Evolutionary conservation across 1,140 invertebrate genomes (phyloP), one percentile per base, ranked within the genome.

Genomic region (Calliopsis andreniformis): DNA sequence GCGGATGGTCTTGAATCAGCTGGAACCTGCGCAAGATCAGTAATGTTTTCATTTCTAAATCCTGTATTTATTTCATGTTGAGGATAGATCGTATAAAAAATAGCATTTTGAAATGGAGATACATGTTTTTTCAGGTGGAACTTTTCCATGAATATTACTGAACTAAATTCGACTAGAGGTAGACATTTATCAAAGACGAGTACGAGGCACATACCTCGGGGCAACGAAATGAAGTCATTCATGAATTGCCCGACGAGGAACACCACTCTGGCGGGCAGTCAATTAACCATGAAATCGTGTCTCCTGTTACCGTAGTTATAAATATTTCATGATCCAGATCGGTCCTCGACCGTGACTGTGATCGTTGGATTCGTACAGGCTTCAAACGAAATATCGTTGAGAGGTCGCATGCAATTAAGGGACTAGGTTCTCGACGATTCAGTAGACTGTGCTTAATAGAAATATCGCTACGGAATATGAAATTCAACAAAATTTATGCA

Each of bases 201-300:
- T 45, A 55, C 49, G 39, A 43, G 18, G 16, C 20, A 18, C 10
- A 23, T 28, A 20, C 10, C 32, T 18, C 30, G 23, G 18, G 1
- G 6, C n/a, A 55, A 35, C 47, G 47, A 64, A 73, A 73, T 45
- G 10, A 39, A 73, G 28, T 25, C 71, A 45, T 73, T 73, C 62
- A 66, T 67, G 71, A 67, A 73, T 73, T 67, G 23, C 14, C 39
- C 20, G 14, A 12, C 14, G 30, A 45, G 35, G 62, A n/a, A 14
- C 35, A 0, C 16, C 6, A 45, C 39, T 43, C 47, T 32, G 28
- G 39, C 30, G 47, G n/a, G 23, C 62, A 20, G 20, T 56, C 71
- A 67, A 73, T 73, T 73, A 73, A 73, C 62, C 71, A n/a, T 73
- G 62, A 67, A 73, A 73, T 66, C 70, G 61, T 64, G 39, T 10